Evolutionary conservation across 2,888 invertebrate genomes (phyloP).

Genomic region (Pemphredon lugubris): DNA sequence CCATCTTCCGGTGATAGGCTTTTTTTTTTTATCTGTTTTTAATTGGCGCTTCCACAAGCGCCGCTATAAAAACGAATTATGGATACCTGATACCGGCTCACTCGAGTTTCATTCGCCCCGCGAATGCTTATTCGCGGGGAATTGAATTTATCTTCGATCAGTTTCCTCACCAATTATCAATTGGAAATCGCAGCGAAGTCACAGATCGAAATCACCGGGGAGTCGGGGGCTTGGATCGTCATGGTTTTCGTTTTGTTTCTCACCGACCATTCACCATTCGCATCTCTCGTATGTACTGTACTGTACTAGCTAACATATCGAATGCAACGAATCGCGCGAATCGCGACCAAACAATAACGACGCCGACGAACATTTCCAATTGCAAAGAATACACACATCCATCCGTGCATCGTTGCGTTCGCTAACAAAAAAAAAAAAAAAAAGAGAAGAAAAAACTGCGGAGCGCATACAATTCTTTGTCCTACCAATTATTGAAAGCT

Average conservation of each 20-base stretch:
- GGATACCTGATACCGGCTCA: not conserved
- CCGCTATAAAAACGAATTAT: not conserved
- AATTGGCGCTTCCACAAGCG: too few species aligned
- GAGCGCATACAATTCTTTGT: conserved; percentile 22
- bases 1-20: too few species aligned
- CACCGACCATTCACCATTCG: conserved; percentile 16
- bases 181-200: conserved; percentile 34
- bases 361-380: conserved; percentile 40
- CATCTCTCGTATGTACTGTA: not conserved
- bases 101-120: conserved; percentile 4
- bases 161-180: conserved; percentile 37
- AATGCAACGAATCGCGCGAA: conserved; percentile 41
- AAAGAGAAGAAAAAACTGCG: conserved; percentile 10
- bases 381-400: conserved; percentile 17
- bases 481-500: conserved; percentile 46
- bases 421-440: too few species aligned
- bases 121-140: not conserved
- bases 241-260: conserved; percentile 32
- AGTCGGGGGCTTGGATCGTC: conserved; percentile 11
- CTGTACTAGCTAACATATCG: conserved; percentile 7
- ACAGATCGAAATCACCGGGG: conserved; percentile 36
- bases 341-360: conserved; percentile 52
- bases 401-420: conserved; percentile 12
- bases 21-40: too few species aligned
- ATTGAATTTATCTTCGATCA: conserved; percentile 35